Evolutionary conservation across 2,797 vertebrate species (phyloP).

Genomic region (Catamblyrhynchus diadema): DNA sequence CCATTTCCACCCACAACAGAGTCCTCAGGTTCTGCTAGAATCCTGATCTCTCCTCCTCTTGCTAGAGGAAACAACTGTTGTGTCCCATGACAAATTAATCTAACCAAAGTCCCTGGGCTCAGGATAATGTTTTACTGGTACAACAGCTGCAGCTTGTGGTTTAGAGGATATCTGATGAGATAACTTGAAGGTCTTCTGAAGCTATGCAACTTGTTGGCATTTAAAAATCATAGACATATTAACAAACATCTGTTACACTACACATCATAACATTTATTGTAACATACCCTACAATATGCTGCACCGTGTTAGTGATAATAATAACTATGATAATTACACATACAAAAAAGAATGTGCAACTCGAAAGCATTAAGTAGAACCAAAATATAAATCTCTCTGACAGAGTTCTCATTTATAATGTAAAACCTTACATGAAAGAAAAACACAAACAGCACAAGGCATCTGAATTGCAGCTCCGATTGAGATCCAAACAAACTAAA

Average conservation of each 20-base stretch:
- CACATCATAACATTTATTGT: constrained; percentile 16
- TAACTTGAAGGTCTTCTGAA: not conserved
- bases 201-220: not conserved
- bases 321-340: constrained; percentile 28
- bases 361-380: constrained; percentile 54
- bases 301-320: not conserved
- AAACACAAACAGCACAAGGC: constrained; percentile 39
- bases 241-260: constrained; percentile 1
- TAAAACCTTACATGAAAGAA: constrained; percentile 64
- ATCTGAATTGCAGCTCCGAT: constrained; percentile 61
- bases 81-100: not conserved
- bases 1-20: not conserved
- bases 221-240: constrained; percentile 16
- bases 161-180: not conserved
- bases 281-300: not conserved
- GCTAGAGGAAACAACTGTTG: not conserved
- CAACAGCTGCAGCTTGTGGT: not conserved
- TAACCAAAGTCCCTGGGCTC: not conserved
- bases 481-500: constrained; percentile 62
- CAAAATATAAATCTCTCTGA: constrained; percentile 44
- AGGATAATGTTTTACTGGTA: not conserved
- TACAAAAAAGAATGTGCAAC: not conserved
- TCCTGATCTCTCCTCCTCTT: not conserved
- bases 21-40: not conserved
- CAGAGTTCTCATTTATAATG: constrained; percentile 61